Evolutionary conservation across 2,113 vertebrate species (phyloP).

Genomic region (Rhynchopsitta pachyrhyncha): DNA sequence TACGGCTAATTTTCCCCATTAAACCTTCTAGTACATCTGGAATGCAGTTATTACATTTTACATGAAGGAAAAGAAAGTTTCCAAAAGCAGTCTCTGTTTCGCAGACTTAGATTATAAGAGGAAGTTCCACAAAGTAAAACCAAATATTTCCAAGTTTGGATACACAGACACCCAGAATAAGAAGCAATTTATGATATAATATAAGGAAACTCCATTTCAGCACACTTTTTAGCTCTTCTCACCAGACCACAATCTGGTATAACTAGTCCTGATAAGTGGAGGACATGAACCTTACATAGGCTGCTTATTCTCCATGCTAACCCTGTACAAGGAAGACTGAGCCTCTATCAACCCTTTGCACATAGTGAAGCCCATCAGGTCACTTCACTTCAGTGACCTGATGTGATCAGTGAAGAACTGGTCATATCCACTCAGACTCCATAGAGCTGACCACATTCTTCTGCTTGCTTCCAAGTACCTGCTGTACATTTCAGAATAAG

Average conservation of each 20-base stretch:
- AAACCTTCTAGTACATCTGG: neutral
- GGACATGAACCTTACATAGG: neutral
- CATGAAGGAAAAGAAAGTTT: neutral
- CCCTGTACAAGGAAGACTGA: neutral
- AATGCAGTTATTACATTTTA: neutral
- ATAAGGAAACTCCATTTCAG: neutral
- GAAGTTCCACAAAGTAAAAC: neutral
- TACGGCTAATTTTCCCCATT: neutral
- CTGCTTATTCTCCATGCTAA: neutral
- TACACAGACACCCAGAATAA: neutral
- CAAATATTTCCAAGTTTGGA: neutral
- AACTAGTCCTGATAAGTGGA: neutral
- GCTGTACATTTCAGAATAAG: neutral
- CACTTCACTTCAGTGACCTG: neutral
- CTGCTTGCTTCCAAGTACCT: neutral
- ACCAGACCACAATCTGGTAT: neutral
- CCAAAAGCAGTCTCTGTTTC: neutral
- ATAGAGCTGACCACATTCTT: neutral
- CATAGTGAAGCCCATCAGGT: neutral
- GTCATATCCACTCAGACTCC: neutral
- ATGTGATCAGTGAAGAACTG: neutral
- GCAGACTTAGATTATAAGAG: neutral
- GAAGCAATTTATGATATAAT: neutral
- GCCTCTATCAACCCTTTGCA: neutral
- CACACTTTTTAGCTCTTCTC: neutral